Percentiles rank a stretch among this genome's conserved stretches.
Evolutionary conservation across 2,113 vertebrate genomes (phyloP).

Genomic region (Halichoerus grypus): DNA sequence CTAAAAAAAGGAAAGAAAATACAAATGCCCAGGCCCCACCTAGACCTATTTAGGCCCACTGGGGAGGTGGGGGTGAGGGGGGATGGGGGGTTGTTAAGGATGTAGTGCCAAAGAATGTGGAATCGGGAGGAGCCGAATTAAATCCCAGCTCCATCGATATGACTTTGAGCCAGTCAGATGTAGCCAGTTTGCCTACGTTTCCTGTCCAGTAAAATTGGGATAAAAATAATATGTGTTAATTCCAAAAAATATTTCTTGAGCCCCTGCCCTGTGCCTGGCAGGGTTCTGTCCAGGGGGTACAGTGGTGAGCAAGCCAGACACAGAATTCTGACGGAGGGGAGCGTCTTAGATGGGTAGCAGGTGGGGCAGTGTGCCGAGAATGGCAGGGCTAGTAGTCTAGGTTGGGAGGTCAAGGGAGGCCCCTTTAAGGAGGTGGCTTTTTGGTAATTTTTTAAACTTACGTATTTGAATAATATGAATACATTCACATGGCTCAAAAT

Average conservation of each 20-base stretch:
- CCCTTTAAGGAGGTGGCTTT: background rate
- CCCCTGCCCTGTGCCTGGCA: no score
- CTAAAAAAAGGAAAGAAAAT: background rate
- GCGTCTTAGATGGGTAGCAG: rapidly evolving
- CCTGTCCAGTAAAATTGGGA: background rate
- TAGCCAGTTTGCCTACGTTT: background rate
- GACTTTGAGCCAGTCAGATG: background rate
- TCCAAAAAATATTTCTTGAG: background rate
- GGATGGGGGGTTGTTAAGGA: background rate
- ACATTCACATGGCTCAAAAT: background rate
- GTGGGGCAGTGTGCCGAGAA: no score
- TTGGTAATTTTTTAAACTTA: background rate
- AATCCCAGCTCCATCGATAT: background rate
- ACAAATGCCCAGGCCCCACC: background rate
- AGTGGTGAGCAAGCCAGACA: background rate
- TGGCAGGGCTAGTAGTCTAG: background rate
- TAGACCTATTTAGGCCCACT: background rate
- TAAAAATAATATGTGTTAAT: background rate
- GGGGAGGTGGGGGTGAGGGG: no score
- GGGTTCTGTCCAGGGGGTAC: background rate
- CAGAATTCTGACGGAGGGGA: background rate
- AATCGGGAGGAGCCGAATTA: background rate
- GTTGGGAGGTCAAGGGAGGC: background rate
- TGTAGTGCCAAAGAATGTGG: background rate
- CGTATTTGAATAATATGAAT: background rate